Percentiles rank a stretch among this genome's conserved stretches.
Evolutionary conservation across 2,888 invertebrate species (phyloP).

Genomic region (Dysmachus trigonus): DNA sequence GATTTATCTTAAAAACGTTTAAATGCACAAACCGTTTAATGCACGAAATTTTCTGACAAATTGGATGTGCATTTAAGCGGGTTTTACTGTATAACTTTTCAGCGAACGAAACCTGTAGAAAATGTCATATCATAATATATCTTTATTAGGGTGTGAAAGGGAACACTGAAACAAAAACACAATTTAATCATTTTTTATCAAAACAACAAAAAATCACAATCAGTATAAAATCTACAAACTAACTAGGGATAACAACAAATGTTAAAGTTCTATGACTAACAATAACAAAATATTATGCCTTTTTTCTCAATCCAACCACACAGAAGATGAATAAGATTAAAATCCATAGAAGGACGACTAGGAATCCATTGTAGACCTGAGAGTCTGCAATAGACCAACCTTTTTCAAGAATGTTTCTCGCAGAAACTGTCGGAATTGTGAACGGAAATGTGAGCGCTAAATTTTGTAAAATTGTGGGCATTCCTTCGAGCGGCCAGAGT

Average conservation of each 20-base stretch:
- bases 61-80: too few relatives aligned
- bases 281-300: slow-evolving; percentile 58
- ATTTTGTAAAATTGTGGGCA: slow-evolving; percentile 70
- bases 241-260: background rate
- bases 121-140: too few relatives aligned
- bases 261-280: background rate
- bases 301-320: slow-evolving; percentile 66
- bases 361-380: slow-evolving; percentile 78
- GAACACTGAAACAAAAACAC: background rate
- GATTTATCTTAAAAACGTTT: too few relatives aligned
- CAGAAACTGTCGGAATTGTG: slow-evolving; percentile 79
- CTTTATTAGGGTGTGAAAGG: background rate
- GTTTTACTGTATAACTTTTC: too few relatives aligned
- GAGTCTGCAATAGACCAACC: slow-evolving; percentile 75
- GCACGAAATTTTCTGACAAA: too few relatives aligned
- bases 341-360: slow-evolving; percentile 75
- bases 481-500: slow-evolving; percentile 75
- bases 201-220: background rate
- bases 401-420: slow-evolving; percentile 79
- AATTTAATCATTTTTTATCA: background rate
- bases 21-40: too few relatives aligned
- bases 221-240: background rate
- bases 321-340: slow-evolving; percentile 68
- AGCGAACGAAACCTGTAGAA: too few relatives aligned
- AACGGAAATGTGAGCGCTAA: slow-evolving; percentile 78